Percentiles rank a stretch among this genome's conserved stretches.
phyloP scores from a whole-genome alignment of 2,797 vertebrate species.

The Melanotaenia parkinsoni region DNA sequence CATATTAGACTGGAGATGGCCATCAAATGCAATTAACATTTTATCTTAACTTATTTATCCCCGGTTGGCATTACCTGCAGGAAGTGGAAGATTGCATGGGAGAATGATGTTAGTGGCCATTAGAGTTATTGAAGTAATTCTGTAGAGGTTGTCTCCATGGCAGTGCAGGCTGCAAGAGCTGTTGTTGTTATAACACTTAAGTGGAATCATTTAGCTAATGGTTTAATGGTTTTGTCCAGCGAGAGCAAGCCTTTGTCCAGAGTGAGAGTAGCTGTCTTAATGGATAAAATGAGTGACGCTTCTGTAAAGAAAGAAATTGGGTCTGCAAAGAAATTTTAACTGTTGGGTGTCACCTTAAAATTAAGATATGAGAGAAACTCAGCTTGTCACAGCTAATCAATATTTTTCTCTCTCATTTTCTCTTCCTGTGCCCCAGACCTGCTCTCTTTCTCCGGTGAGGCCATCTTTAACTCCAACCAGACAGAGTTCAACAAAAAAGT shows the following conservation, averaged over 20 bases:
- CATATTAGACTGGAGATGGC: conserved; percentile 85
- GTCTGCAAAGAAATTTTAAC: conserved; percentile 56
- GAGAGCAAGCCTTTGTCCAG: conserved; percentile 62
- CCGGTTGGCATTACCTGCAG: conserved; percentile 82
- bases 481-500: conserved; percentile 28
- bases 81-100: conserved; percentile 83
- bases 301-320: conserved; percentile 44
- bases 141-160: conserved; percentile 78
- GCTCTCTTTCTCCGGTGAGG: conserved; percentile 41
- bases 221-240: conserved; percentile 72
- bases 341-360: conserved; percentile 48
- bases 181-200: conserved; percentile 76
- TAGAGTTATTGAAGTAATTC: conserved; percentile 86
- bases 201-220: conserved; percentile 76
- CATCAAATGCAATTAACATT: conserved; percentile 89
- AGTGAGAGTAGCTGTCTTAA: conserved; percentile 64
- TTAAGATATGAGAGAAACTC: conserved; percentile 23
- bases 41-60: conserved; percentile 86
- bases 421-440: conserved; percentile 34
- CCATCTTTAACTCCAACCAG: conserved; percentile 27
- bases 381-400: conserved; percentile 18
- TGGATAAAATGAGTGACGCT: conserved; percentile 57
- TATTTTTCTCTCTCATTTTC: conserved; percentile 23
- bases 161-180: conserved; percentile 57
- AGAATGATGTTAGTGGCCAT: conserved; percentile 85